phyloP scores from a whole-genome alignment of 2,888 invertebrate genomes.

The Dastarcus helophoroides region DNA sequence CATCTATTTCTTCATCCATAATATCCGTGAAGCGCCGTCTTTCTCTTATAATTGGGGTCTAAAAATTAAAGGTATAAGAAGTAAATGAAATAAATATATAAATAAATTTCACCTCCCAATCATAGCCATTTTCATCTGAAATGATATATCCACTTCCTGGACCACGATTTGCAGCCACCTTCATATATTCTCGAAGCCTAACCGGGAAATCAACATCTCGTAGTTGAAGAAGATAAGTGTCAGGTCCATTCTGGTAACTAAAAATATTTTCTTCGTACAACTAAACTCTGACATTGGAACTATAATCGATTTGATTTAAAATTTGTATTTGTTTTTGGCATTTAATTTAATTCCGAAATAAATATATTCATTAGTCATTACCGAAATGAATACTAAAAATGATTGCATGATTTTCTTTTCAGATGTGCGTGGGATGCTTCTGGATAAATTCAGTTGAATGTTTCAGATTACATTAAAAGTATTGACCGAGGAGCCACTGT shows the following conservation, averaged over 20 bases:
- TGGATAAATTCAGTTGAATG: too few relatives aligned
- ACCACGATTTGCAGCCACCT: slow-evolving; percentile 72
- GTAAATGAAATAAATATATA: background rate
- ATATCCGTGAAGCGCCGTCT: slow-evolving; percentile 85
- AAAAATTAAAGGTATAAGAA: slow-evolving; percentile 13
- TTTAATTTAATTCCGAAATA: too few relatives aligned
- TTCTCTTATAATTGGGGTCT: slow-evolving; percentile 81
- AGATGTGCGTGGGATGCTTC: too few relatives aligned
- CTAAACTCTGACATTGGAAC: too few relatives aligned
- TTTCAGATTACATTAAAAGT: too few relatives aligned
- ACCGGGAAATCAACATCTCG: slow-evolving; percentile 93
- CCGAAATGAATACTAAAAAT: too few relatives aligned
- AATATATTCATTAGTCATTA: too few relatives aligned
- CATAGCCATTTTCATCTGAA: slow-evolving; percentile 56
- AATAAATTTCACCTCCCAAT: slow-evolving; percentile 62
- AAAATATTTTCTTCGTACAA: slow-evolving; percentile 13
- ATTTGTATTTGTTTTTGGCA: too few relatives aligned
- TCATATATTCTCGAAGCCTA: slow-evolving; percentile 84
- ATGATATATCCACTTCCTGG: slow-evolving; percentile 56
- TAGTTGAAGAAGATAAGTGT: slow-evolving; percentile 88
- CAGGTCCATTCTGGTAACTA: slow-evolving; percentile 93
- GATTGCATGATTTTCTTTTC: too few relatives aligned
- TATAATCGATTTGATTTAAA: too few relatives aligned
- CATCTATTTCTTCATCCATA: slow-evolving; percentile 93
- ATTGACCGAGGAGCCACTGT: too few relatives aligned